Conservation (phyloP, 2,888 invertebrate species). For the Acronicta alni region DNA sequence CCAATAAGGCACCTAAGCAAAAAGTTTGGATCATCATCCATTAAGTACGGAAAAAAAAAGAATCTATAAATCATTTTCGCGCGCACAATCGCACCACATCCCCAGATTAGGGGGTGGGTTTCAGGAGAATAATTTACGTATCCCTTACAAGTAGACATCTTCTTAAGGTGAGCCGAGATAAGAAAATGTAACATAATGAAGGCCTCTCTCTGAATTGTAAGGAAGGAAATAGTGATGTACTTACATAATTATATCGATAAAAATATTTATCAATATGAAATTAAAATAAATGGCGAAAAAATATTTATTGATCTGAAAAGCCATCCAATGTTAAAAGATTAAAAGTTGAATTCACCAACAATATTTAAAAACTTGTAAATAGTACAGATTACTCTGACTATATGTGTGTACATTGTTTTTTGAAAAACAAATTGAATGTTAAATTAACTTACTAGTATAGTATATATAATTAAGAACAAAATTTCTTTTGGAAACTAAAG, state of each 20-base stretch:
- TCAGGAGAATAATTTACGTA: constrained; percentile 48
- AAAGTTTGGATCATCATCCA: not conserved
- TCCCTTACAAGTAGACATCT: constrained; percentile 56
- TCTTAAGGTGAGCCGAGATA: constrained; percentile 70
- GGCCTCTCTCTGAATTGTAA: constrained; percentile 65
- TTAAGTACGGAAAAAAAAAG: not conserved
- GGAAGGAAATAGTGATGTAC: constrained; percentile 49
- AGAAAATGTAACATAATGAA: constrained; percentile 78
- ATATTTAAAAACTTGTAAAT: too few relatives aligned
- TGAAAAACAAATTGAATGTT: too few relatives aligned
- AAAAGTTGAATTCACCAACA: too few relatives aligned
- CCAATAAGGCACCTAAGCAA: not conserved
- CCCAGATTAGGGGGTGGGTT: constrained; percentile 42
- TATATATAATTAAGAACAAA: too few relatives aligned
- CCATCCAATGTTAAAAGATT: too few relatives aligned
- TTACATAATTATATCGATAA: constrained; percentile 29
- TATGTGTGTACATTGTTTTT: too few relatives aligned
- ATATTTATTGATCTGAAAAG: too few relatives aligned
- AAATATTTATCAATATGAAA: not conserved
- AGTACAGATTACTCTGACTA: too few relatives aligned
- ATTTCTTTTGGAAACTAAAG: too few relatives aligned
- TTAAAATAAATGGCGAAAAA: too few relatives aligned
- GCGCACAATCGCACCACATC: constrained; percentile 32
- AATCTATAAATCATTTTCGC: constrained; percentile 29
- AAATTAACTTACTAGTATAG: too few relatives aligned